A percentile compares a stretch with the other conserved stretches of the same genome.
Conservation (phyloP, 2,888 invertebrate genomes). For the Yponomeuta malinellus region DNA sequence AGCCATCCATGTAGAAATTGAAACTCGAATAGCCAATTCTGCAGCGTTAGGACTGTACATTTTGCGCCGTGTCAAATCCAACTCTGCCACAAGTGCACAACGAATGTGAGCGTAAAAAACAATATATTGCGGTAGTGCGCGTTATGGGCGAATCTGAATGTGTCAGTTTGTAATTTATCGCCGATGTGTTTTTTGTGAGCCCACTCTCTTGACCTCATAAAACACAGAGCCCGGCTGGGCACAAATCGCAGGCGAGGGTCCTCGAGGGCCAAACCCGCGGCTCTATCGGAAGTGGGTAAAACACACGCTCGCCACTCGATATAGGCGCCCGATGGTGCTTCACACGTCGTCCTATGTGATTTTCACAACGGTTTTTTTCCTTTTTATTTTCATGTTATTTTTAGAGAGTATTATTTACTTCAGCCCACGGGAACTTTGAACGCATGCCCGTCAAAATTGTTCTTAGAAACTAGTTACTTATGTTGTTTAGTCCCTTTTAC, state of each 20-base stretch:
- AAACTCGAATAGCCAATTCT: background rate
- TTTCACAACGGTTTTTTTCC: conserved; percentile 66
- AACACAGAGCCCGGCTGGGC: conserved; percentile 60
- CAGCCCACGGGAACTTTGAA: background rate
- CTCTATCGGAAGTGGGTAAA: conserved; percentile 69
- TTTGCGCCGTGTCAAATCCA: background rate
- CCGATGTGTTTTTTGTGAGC: conserved; percentile 70
- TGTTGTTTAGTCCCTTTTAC: too few relatives aligned
- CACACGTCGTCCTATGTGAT: conserved; percentile 71
- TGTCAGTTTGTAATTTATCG: conserved; percentile 74
- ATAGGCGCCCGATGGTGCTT: conserved; percentile 68
- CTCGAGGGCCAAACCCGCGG: conserved; percentile 55
- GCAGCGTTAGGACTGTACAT: background rate
- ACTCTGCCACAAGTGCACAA: conserved; percentile 9
- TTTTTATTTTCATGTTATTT: conserved; percentile 31
- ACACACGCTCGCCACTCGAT: conserved; percentile 73
- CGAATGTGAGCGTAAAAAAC: conserved; percentile 37
- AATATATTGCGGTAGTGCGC: conserved; percentile 63
- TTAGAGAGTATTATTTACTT: background rate
- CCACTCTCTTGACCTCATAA: conserved; percentile 73
- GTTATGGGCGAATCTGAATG: conserved; percentile 73
- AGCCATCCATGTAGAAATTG: background rate
- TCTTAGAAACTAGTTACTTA: too few relatives aligned
- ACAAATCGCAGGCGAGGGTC: conserved; percentile 54
- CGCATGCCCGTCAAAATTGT: too few relatives aligned